Base-by-base conservation (phyloP, 2,113 vertebrate genomes). In the Leiothrix lutea region DNA sequence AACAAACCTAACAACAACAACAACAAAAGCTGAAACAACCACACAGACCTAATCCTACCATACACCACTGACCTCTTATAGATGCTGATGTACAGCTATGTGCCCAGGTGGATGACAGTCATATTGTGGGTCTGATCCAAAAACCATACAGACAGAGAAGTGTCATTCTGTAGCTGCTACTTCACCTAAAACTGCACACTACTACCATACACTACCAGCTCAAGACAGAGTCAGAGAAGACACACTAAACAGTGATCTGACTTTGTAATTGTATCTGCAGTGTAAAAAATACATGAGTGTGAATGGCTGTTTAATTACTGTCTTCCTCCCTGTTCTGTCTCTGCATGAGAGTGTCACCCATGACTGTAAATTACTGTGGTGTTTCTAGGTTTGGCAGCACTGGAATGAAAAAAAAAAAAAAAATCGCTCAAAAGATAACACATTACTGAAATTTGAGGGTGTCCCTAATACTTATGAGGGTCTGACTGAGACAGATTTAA, bases 401-500 rank as follows among this genome's bases (percentile, higher is more conserved):
- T 14, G 19, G 11, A 74, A 35, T 44, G 8, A 33, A 62, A 35
- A 57, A 48, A 38, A 38, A 38, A 38, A 38, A 38, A 38, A 47
- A 21, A 8, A 6, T 15, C 11, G 23, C 9, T 28, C 24, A n/a
- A 33, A 78, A 74, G 14, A 36, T 61, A 24, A 42, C 7, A 13
- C 4, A 9, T 35, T 48, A 18, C 44, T 51, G 31, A 28, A 83
- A 65, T 47, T 54, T 64, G 23, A 66, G 6, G 5, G 1, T 33
- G 5, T 48, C 7, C 16, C 19, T 70, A 16, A 33, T 26, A 5
- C 4, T 65, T 8, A 2, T 14, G 14, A 45, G 2, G 2, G 2
- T 69, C 25, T 78, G 29, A 4, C 25, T 47, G 15, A 10, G 8
- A 35, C 33, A 23, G 26, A 80, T 7, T 12, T 21, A 17, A 29